Evolutionary conservation across 2,797 vertebrate genomes (phyloP).

Genomic region (Characodon lateralis): DNA sequence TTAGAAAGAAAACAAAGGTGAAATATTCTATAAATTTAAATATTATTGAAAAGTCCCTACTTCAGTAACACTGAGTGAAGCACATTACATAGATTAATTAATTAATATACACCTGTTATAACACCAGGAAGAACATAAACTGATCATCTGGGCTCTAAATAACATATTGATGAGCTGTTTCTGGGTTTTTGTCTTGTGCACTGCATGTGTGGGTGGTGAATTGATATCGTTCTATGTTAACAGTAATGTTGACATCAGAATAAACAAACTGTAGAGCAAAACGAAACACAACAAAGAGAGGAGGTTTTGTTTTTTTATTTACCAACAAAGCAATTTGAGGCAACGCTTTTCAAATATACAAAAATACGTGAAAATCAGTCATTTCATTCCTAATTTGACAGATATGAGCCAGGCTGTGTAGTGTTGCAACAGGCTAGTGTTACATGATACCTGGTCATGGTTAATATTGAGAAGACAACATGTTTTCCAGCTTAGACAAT

Average conservation of each 20-base stretch:
- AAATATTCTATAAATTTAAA: too few species aligned
- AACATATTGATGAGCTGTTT: neutral
- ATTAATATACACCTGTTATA: slow-evolving; percentile 12
- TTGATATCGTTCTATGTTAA: neutral
- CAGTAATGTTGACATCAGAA: neutral
- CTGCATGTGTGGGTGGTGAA: slow-evolving; percentile 10
- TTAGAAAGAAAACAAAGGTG: too few species aligned
- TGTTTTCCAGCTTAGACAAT: too few species aligned
- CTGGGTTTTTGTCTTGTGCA: neutral
- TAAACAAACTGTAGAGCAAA: neutral
- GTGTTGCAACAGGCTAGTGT: too few species aligned
- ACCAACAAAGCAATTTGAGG: too few species aligned
- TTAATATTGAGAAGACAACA: too few species aligned
- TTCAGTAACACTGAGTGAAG: too few species aligned
- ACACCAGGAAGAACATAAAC: neutral
- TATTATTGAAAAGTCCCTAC: too few species aligned
- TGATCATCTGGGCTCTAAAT: slow-evolving; percentile 2
- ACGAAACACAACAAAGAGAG: neutral
- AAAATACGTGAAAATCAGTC: neutral
- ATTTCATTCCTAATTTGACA: neutral
- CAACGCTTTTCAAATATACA: neutral
- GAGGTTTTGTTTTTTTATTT: neutral
- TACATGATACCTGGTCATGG: too few species aligned
- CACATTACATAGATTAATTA: too few species aligned
- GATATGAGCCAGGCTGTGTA: too few species aligned